A percentile compares a stretch with the other conserved stretches of the same genome.
These are phyloP conservation scores for Hydrolagus colliei DNA, from an alignment of 2,797 vertebrate species.

Conservation along the genomic window DNA sequence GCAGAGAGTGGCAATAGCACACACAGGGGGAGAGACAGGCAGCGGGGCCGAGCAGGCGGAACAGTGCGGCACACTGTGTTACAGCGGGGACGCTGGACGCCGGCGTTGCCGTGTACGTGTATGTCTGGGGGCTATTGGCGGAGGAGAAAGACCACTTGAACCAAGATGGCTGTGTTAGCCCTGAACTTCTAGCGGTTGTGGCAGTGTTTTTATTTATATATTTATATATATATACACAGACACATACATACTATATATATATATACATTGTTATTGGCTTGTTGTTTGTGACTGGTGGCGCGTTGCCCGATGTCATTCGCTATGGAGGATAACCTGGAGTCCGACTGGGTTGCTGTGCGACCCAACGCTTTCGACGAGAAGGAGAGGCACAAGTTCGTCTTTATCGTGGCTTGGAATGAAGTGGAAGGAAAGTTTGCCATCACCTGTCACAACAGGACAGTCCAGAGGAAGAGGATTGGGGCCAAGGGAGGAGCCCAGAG, in stretches of 20 bases:
- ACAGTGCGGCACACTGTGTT: slow-evolving; percentile 34
- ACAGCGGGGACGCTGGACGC: too few species aligned
- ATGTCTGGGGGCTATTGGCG: not conserved
- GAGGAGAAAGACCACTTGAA: slow-evolving; percentile 31
- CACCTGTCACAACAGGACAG: slow-evolving; percentile 89
- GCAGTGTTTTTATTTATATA: slow-evolving; percentile 18
- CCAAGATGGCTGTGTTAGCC: slow-evolving; percentile 40
- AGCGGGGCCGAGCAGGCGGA: slow-evolving; percentile 35
- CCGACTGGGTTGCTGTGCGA: slow-evolving; percentile 90
- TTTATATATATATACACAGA: not conserved
- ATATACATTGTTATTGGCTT: not conserved
- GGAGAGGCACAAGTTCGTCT: slow-evolving; percentile 83
- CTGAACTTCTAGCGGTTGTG: slow-evolving; percentile 34
- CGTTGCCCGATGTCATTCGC: slow-evolving; percentile 70
- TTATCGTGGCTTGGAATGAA: slow-evolving; percentile 94
- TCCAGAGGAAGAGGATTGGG: slow-evolving; percentile 69
- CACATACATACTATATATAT: not conserved
- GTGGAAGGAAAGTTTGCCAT: slow-evolving; percentile 89
- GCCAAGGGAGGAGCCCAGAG: slow-evolving; percentile 49
- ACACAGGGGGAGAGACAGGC: slow-evolving; percentile 1
- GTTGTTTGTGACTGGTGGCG: not conserved
- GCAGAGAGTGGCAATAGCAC: not conserved
- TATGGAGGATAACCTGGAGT: slow-evolving; percentile 85
- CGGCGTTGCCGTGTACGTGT: too few species aligned
- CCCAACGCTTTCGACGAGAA: slow-evolving; percentile 86